Evolutionary conservation across 2,888 invertebrate genomes (phyloP), one percentile per base, ranked within the genome.

Genomic region (Lepidocyrtinus sp.): DNA sequence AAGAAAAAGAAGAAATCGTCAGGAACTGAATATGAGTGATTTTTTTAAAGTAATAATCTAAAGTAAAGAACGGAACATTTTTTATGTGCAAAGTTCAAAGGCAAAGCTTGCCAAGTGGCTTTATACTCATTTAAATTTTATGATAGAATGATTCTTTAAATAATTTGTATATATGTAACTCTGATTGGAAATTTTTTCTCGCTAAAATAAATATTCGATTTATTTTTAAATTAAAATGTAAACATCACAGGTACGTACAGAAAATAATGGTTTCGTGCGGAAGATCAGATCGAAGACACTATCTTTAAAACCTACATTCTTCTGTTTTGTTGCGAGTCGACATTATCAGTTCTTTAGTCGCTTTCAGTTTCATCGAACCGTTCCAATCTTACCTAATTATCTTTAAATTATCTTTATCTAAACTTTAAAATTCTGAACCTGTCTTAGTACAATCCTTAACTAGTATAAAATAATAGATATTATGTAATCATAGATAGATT

Each of bases 231-330:
- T 45, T 69, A 70, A 76, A 76, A 77, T 22, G 55, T 77, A 26
- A 73, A 77, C 77, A 77, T 77, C 77, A 77, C 77, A 77, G 77
- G 77, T 77, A 77, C 77, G 67, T 36, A 75, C 75, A 62, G 26
- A 27, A 1, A 19, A 36, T 36, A 36, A 36, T 7, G 12, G 12
- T 36, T 36, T 36, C 36, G 5, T 36, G 36, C 5, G 12, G 5
- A 36, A 36, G 12, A 36, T 36, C 12, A 7, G n/a, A n/a, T n/a
- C n/a, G n/a, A n/a, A n/a, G n/a, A 36, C 12, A 36, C 36, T 12
- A 36, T 5, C 5, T 36, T 12, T 36, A 36, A 7, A 36, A 36
- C 5, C 36, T 36, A 36, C 12, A 36, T 12, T 36, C 12, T 36
- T 5, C 36, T n/a, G 36, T 36, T 36, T 36, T 12, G 36, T 36